Percentiles rank a stretch among this genome's conserved stretches.
phyloP scores from a whole-genome alignment of 1,140 invertebrate species.

The Steinernema khuongi region DNA sequence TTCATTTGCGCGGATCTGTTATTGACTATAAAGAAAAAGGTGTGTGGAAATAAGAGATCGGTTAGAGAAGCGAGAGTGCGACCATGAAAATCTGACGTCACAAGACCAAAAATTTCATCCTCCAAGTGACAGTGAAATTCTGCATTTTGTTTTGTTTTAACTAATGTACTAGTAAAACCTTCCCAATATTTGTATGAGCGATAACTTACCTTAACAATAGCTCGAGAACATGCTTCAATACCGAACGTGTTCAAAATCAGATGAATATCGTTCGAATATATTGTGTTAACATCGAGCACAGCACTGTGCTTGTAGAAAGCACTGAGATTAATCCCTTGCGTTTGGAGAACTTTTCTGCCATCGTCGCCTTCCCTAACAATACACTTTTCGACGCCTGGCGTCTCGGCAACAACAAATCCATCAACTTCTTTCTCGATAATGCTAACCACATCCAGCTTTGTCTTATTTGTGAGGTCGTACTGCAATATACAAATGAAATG shows the following conservation, averaged over 20 bases:
- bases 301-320: constrained; percentile 78
- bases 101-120: constrained; percentile 21
- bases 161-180: neutral
- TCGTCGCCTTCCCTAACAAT: constrained; percentile 65
- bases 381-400: constrained; percentile 74
- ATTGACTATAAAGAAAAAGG: neutral
- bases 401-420: constrained; percentile 73
- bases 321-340: constrained; percentile 87
- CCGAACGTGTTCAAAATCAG: constrained; percentile 73
- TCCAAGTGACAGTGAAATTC: neutral
- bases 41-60: neutral
- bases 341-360: constrained; percentile 68
- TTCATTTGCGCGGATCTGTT: neutral
- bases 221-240: constrained; percentile 85
- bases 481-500: neutral
- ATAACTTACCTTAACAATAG: constrained; percentile 69
- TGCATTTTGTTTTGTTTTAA: neutral
- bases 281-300: constrained; percentile 74
- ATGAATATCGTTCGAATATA: constrained; percentile 92
- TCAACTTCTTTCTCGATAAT: constrained; percentile 70
- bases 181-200: constrained; percentile 39
- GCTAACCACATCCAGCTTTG: constrained; percentile 70
- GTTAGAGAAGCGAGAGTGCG: constrained; percentile 1
- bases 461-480: constrained; percentile 51
- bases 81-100: constrained; percentile 37